Evolutionary conservation across 2,888 invertebrate species (phyloP).

Genomic region (Caenorhabditis zanzibari): DNA sequence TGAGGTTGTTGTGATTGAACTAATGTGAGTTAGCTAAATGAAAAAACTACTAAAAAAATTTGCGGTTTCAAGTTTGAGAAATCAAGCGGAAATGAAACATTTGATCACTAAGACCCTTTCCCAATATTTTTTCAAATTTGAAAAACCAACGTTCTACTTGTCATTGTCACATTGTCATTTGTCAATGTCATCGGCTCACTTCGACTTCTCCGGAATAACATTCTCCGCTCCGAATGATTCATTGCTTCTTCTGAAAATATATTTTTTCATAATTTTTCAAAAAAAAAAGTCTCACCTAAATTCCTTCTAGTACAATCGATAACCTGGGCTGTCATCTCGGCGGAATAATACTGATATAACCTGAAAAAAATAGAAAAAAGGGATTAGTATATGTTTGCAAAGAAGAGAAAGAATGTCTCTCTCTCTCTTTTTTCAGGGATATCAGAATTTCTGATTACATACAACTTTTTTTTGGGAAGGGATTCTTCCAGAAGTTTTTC

Average conservation of each 20-base stretch:
- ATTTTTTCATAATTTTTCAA: not conserved
- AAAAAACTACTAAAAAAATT: no score
- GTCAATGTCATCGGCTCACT: slow-evolving; percentile 54
- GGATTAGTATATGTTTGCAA: slow-evolving; percentile 5
- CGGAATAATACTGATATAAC: slow-evolving; percentile 53
- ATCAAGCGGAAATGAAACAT: no score
- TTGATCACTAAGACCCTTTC: no score
- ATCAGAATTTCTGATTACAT: not conserved
- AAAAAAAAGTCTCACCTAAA: slow-evolving; percentile 21
- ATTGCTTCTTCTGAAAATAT: slow-evolving; percentile 35
- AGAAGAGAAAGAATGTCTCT: not conserved
- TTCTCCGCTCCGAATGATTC: slow-evolving; percentile 42
- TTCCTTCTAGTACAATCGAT: slow-evolving; percentile 26
- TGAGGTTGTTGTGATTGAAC: no score
- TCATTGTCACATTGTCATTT: slow-evolving; percentile 19
- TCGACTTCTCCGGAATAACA: slow-evolving; percentile 55
- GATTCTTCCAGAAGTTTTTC: slow-evolving; percentile 9
- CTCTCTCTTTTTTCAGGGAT: not conserved
- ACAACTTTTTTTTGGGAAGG: no score
- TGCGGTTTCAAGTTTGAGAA: no score
- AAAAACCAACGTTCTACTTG: slow-evolving; percentile 58
- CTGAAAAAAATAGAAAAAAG: slow-evolving; percentile 41
- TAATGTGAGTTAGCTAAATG: no score
- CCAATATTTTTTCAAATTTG: no score
- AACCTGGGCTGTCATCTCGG: slow-evolving; percentile 50